A percentile compares a stretch with the other conserved stretches of the same genome.
These are phyloP conservation scores for Polyploca ridens DNA, from an alignment of 2,888 invertebrate species.

Conservation along the genomic window DNA sequence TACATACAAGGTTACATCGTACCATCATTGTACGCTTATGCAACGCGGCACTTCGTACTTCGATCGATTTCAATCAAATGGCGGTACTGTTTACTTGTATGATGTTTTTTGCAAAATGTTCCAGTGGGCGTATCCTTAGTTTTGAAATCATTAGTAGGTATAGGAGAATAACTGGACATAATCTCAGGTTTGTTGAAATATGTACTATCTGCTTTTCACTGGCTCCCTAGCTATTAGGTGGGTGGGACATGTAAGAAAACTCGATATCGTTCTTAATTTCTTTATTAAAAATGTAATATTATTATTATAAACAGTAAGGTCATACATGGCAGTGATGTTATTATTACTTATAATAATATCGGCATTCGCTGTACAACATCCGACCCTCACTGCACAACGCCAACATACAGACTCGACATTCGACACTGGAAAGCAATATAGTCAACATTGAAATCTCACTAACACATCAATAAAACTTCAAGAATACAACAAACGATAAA, in stretches of 20 bases:
- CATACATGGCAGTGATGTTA: conserved; percentile 84
- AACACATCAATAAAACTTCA: conserved; percentile 64
- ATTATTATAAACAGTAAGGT: conserved; percentile 83
- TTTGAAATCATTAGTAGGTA: too few relatives aligned
- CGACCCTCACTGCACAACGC: conserved; percentile 45
- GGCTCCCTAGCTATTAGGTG: too few relatives aligned
- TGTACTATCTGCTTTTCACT: too few relatives aligned
- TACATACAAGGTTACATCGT: too few relatives aligned
- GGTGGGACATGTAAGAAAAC: conserved; percentile 30
- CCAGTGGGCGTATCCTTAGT: too few relatives aligned
- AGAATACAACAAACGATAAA: conserved; percentile 65
- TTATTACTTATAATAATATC: conserved; percentile 73
- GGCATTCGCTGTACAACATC: conserved; percentile 68
- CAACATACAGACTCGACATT: conserved; percentile 35
- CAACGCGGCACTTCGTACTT: too few relatives aligned
- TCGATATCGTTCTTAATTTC: conserved; percentile 57
- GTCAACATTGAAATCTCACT: conserved; percentile 72
- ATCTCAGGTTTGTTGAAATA: too few relatives aligned
- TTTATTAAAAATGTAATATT: conserved; percentile 81
- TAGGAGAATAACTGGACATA: too few relatives aligned
- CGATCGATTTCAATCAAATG: too few relatives aligned
- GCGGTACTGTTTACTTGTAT: too few relatives aligned
- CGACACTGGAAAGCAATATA: conserved; percentile 61
- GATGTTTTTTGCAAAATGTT: too few relatives aligned
- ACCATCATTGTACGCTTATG: too few relatives aligned